Conservation (phyloP, 1,140 invertebrate species). For the Caerostris darwini region DNA sequence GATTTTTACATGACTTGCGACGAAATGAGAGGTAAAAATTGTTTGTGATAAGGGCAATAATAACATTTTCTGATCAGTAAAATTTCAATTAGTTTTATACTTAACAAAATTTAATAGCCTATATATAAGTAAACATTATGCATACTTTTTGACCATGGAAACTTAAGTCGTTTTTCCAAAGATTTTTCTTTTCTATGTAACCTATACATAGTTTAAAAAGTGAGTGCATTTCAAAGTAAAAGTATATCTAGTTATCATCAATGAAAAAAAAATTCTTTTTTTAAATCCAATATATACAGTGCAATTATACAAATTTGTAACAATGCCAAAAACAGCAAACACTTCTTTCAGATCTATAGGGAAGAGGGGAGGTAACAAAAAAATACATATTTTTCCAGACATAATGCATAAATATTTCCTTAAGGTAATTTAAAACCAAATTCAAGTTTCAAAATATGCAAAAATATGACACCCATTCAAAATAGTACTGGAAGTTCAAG, state of each 20-base stretch:
- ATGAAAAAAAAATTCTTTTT: neutral
- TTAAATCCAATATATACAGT: conserved; percentile 35
- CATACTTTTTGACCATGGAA: too few species aligned
- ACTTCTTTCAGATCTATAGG: conserved; percentile 7
- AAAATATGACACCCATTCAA: neutral
- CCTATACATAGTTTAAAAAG: conserved; percentile 5
- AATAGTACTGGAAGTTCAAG: neutral
- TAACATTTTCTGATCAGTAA: too few species aligned
- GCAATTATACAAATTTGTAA: conserved; percentile 17
- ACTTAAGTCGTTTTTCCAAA: too few species aligned
- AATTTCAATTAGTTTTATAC: too few species aligned
- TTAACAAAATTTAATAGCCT: too few species aligned
- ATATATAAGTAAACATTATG: too few species aligned
- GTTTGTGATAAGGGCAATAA: too few species aligned
- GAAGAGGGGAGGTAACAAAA: neutral
- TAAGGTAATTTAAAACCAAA: neutral
- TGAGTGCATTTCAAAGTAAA: neutral
- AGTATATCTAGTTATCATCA: neutral
- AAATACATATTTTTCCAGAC: neutral
- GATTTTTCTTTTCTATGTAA: neutral
- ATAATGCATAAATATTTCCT: neutral
- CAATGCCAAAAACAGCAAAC: conserved; percentile 10
- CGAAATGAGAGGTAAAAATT: too few species aligned
- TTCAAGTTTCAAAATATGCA: neutral
- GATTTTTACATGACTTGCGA: too few species aligned